Base-by-base conservation (phyloP, 2,113 vertebrate genomes). In the Electrona antarctica region DNA sequence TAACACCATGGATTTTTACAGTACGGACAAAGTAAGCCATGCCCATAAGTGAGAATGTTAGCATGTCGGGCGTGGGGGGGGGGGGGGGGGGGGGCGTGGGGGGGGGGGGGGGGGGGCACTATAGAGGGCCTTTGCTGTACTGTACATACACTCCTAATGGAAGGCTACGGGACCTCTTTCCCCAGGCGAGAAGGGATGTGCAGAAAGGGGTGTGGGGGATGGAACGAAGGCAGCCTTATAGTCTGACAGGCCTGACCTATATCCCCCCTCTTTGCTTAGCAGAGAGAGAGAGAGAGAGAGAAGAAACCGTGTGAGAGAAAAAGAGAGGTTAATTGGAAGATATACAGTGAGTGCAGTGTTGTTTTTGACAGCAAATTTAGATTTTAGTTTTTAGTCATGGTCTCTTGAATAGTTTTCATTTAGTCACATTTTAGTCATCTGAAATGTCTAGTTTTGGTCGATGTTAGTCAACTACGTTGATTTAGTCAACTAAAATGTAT, bases 221-320 rank as follows among this genome's bases (percentile, higher is more conserved):
- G 70, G 84, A 86, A 90, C 94, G 95, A 95, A 91, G 88, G 89
- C 90, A 92, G 92, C 89, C 93, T 92, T 89, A 21, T 21, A 93
- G 92, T 94, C 92, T 95, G 95, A 97, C 94, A 96, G 93, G 93
- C 90, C 90, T 97, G 97, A 97, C 96, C 97, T 97, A 98, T 93
- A 97, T 98, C 93, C 88, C 89, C 85, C 85, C 89, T 21, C 21
- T 79, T 90, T 93, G 89, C 78, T 76, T 83, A 69, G 78, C 79
- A 84, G 80, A 77, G 65, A 79, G 58, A 57, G 14, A 41, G 15
- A 46, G 45, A 33, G 28, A 67, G 45, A 41, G 33, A 41, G 33
- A 41, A 41, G 2, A 41, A 2, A 41, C 33, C 2, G 33, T 4
- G 33, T 2, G 33, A 41, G 33, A 41, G 3, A 50, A 14, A 28